These are phyloP conservation scores for Discoglossus pictus DNA, from an alignment of 2,797 vertebrate species.

Conservation along the genomic window DNA sequence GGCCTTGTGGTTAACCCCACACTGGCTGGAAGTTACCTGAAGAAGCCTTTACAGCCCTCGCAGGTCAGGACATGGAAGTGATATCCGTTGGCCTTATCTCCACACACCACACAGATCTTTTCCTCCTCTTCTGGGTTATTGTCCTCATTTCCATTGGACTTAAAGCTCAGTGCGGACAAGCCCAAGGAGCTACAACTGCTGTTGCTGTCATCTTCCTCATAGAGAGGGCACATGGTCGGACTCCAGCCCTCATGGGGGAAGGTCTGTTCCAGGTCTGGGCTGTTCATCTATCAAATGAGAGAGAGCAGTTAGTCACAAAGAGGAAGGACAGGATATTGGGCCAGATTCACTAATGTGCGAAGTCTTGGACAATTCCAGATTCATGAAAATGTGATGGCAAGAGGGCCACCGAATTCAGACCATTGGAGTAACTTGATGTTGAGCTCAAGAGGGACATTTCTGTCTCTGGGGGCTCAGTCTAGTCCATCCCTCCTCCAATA, in stretches of 20 bases:
- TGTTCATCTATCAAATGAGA: conserved; percentile 13
- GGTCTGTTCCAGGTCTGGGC: not conserved
- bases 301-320: not conserved
- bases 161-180: not conserved
- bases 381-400: too few relatives aligned
- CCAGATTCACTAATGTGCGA: too few relatives aligned
- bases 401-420: too few relatives aligned
- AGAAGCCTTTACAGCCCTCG: conserved; percentile 66
- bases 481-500: too few relatives aligned
- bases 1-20: not conserved
- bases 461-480: too few relatives aligned
- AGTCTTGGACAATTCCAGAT: too few relatives aligned
- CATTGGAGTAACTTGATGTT: too few relatives aligned
- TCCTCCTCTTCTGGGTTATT: not conserved
- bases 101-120: conserved; percentile 61
- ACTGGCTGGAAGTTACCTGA: conserved; percentile 57
- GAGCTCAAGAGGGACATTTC: too few relatives aligned
- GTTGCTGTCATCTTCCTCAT: conserved; percentile 37
- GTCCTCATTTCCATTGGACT: not conserved
- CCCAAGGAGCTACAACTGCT: not conserved
- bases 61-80: conserved; percentile 66
- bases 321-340: too few relatives aligned
- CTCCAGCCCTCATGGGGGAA: conserved; percentile 8
- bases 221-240: conserved; percentile 5
- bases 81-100: conserved; percentile 64